phyloP scores from a whole-genome alignment of 2,888 invertebrate genomes.

The Ornithoptera alexandrae region DNA sequence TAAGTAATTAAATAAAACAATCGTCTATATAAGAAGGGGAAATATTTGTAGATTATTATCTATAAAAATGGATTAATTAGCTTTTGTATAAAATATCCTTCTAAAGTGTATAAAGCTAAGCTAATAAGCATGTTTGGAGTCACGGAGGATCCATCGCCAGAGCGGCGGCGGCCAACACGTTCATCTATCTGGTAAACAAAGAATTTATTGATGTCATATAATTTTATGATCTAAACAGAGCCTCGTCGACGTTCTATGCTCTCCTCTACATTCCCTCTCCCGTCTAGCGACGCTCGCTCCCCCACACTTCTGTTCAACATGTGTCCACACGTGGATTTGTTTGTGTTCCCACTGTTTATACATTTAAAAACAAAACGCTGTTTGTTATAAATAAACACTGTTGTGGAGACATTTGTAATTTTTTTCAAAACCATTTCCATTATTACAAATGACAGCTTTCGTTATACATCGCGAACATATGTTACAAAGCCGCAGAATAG shows the following conservation, averaged over 20 bases:
- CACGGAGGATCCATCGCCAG: constrained; percentile 48
- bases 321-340: constrained; percentile 69
- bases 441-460: constrained; percentile 38
- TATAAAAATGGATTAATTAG: constrained; percentile 1
- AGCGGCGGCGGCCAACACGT: constrained; percentile 54
- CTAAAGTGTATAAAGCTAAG: constrained; percentile 13
- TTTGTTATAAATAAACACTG: constrained; percentile 36
- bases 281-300: constrained; percentile 57
- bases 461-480: constrained; percentile 44
- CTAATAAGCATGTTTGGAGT: constrained; percentile 39
- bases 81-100: neutral
- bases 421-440: neutral
- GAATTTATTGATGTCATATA: constrained; percentile 78
- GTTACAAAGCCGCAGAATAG: constrained; percentile 35
- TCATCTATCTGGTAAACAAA: constrained; percentile 75
- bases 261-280: constrained; percentile 35
- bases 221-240: constrained; percentile 79
- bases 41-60: neutral
- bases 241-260: constrained; percentile 53
- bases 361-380: constrained; percentile 39
- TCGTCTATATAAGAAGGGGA: no score
- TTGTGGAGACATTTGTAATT: neutral
- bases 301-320: constrained; percentile 56
- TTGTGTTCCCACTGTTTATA: constrained; percentile 67
- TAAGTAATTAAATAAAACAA: no score